phyloP scores from a whole-genome alignment of 2,797 vertebrate species.

The Karalla daura region DNA sequence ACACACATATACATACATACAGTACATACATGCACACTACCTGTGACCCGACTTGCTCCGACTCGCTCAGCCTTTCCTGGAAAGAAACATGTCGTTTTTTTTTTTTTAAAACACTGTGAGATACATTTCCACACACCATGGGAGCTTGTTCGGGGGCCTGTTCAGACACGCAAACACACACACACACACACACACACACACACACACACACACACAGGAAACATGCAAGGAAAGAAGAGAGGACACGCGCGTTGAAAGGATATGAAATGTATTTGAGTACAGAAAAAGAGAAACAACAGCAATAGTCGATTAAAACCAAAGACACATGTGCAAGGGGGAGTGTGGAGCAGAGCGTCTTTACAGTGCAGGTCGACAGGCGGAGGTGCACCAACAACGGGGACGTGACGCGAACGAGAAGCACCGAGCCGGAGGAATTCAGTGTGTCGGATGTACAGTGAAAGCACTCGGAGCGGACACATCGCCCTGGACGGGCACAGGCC shows the following conservation, averaged over 20 bases:
- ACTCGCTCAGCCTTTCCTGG: slow-evolving; percentile 35
- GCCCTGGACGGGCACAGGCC: no score
- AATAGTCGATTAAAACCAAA: slow-evolving; percentile 64
- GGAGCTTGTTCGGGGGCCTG: slow-evolving; percentile 34
- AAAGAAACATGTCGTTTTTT: slow-evolving; percentile 35
- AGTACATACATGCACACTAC: slow-evolving; percentile 5
- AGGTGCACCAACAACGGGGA: slow-evolving; percentile 43
- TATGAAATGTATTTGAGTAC: slow-evolving; percentile 73
- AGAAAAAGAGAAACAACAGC: slow-evolving; percentile 40
- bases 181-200: slow-evolving; percentile 20
- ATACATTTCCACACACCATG: slow-evolving; percentile 31
- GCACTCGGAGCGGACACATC: slow-evolving; percentile 54
- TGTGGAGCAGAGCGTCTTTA: slow-evolving; percentile 63
- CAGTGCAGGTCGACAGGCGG: slow-evolving; percentile 68
- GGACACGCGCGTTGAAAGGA: slow-evolving; percentile 47
- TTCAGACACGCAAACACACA: slow-evolving; percentile 53
- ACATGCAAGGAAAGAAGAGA: neutral
- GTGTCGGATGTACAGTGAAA: slow-evolving; percentile 68
- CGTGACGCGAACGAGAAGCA: slow-evolving; percentile 34
- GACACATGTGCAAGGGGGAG: slow-evolving; percentile 67
- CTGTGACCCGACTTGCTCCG: slow-evolving; percentile 29
- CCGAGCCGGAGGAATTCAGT: slow-evolving; percentile 61
- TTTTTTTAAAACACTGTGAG: slow-evolving; percentile 33
- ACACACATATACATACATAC: no score
- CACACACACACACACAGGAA: neutral